Evolutionary conservation across 1,140 invertebrate genomes (phyloP), one percentile per base, ranked within the genome.

Genomic region (Apis dorsata): DNA sequence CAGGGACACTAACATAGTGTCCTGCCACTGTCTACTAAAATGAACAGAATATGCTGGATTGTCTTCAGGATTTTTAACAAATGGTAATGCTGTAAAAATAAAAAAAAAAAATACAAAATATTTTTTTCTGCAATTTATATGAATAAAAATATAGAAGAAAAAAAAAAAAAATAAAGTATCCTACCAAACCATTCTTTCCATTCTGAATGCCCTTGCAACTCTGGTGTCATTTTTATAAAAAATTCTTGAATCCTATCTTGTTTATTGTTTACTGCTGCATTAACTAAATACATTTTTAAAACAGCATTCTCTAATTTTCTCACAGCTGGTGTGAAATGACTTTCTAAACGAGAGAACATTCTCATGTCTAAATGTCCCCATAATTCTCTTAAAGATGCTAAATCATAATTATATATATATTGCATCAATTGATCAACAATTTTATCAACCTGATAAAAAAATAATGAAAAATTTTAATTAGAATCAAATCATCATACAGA

Each of bases 101-200:
- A 17, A 24, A 73, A 68, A 68, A 66, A 72, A 57, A 65, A 85
- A 69, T 81, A 79, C 55, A 81, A 85, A 34, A 77, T 65, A 65
- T 2, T 34, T 59, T 34, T 59, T 9, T 44, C 51, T n/a, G 55
- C 49, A 21, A 63, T 69, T 66, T 11, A 4, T 49, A n/a, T 59
- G 21, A 44, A 59, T 68, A 68, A 34, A 55, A 28, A 72, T n/a
- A 66, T 12, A 44, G 55, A 51, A 2, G 62, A 55, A 11, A 28
- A 53, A 74, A 24, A 0, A 13, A 2, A 34, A 5, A 83, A 53
- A 57, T 44, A 10, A 7, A 7, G 44, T 17, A 2, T 94, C 96
- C 95, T 96, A 99, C 98, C 97, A 95, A 99, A 99, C 98, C 98
- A 99, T 89, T 99, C 98, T 91, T 97, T 98, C 98, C 98, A 99